A percentile compares a stretch with the other conserved stretches of the same genome.
These are phyloP conservation scores for Batillaria attramentaria DNA, from an alignment of 1,140 invertebrate genomes.

Conservation along the genomic window DNA sequence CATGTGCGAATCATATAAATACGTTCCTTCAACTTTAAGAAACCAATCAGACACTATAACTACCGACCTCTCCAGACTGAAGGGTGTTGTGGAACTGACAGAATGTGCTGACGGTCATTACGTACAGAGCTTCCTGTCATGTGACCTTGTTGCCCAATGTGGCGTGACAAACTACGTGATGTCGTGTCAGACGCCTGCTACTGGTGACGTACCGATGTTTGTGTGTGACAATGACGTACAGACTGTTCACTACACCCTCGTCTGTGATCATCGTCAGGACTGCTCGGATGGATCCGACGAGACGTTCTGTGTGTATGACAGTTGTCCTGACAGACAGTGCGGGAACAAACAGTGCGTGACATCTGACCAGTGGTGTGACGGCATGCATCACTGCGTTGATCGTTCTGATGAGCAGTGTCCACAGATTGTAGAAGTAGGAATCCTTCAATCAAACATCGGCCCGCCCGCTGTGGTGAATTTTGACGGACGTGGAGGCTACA, in stretches of 20 bases:
- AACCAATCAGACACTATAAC: no score
- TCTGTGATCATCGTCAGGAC: constrained; percentile 21
- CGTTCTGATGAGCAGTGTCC: constrained; percentile 36
- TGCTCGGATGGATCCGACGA: constrained; percentile 27
- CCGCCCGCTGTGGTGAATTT: constrained; percentile 21
- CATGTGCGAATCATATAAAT: no score
- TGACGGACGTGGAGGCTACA: constrained; percentile 29
- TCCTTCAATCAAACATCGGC: no score
- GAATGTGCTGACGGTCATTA: constrained; percentile 19
- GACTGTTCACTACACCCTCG: constrained; percentile 23
- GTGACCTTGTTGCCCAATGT: constrained; percentile 12
- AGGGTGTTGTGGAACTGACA: no score
- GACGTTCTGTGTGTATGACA: neutral
- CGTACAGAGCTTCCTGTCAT: constrained; percentile 15
- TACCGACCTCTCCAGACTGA: no score
- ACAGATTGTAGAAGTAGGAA: no score
- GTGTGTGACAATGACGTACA: constrained; percentile 18
- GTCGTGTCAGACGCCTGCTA: neutral
- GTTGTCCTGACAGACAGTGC: constrained; percentile 4
- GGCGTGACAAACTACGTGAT: neutral
- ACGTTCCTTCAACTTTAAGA: no score
- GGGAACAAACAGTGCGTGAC: neutral
- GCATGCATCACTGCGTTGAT: constrained; percentile 36
- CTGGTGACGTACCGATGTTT: constrained; percentile 1
- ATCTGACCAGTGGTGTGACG: constrained; percentile 17